phyloP scores from a whole-genome alignment of 92 coral and sea anemone species.

The Zoanthus solanderi region DNA sequence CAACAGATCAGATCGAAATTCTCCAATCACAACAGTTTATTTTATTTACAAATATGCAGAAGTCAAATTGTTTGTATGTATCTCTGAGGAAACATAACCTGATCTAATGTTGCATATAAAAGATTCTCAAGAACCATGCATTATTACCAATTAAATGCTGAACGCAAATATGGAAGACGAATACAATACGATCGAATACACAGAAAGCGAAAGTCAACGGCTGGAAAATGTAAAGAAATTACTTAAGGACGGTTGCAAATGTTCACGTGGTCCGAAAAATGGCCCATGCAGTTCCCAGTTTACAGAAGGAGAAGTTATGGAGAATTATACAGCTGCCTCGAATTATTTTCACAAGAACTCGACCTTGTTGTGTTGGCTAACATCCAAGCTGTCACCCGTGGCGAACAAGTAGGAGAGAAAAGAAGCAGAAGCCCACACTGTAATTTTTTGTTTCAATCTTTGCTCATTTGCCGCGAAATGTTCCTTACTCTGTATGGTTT shows the following conservation, averaged over 20 bases:
- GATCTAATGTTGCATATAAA: not conserved
- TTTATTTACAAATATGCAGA: not conserved
- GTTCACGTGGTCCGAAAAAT: not conserved
- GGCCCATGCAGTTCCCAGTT: not conserved
- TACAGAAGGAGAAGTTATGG: not conserved
- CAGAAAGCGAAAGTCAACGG: not conserved
- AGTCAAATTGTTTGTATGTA: not conserved
- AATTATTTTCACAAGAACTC: not conserved
- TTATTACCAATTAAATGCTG: not conserved
- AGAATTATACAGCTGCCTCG: not conserved
- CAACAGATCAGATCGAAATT: not conserved
- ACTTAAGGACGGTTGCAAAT: not conserved
- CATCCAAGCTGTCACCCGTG: not conserved
- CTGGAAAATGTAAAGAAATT: not conserved
- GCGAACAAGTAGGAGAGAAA: not conserved
- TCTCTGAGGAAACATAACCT: not conserved
- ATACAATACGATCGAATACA: not conserved
- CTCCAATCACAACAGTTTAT: slow-evolving; percentile 7
- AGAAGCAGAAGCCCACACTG: not conserved
- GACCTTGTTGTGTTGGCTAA: slow-evolving; percentile 4
- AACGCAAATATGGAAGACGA: not conserved
- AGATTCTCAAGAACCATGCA: not conserved
- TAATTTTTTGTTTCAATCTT: slow-evolving; percentile 3
- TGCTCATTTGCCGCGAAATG: not conserved
- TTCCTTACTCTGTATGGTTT: slow-evolving; percentile 19